Evolutionary conservation across 1,140 invertebrate species (phyloP).

Genomic region (Stegodyphus mimosarum): DNA sequence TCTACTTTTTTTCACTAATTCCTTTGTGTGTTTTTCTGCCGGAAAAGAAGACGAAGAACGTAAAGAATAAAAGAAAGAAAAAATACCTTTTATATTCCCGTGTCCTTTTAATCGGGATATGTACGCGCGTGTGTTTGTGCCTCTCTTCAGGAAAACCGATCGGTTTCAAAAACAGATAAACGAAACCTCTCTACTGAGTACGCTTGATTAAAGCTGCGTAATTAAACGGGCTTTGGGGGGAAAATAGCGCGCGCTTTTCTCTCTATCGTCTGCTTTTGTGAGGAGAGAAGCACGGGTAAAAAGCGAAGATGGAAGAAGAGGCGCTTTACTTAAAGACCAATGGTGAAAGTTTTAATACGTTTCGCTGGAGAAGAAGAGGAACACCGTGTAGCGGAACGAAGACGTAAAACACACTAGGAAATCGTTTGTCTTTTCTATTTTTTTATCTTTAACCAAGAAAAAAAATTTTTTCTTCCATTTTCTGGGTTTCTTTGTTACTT

Average conservation of each 20-base stretch:
- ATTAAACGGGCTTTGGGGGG: constrained; percentile 53
- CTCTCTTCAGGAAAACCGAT: constrained; percentile 19
- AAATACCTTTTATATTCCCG: constrained; percentile 38
- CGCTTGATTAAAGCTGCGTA: constrained; percentile 60
- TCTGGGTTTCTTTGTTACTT: constrained; percentile 29
- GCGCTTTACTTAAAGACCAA: constrained; percentile 58
- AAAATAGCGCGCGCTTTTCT: constrained; percentile 53
- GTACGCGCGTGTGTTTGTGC: constrained; percentile 47
- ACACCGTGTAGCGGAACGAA: constrained; percentile 53
- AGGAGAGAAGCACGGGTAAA: constrained; percentile 6
- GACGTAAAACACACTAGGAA: constrained; percentile 57
- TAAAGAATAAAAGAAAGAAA: constrained; percentile 21
- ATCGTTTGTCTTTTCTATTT: constrained; percentile 47
- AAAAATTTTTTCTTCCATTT: background rate
- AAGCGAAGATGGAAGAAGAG: constrained; percentile 27
- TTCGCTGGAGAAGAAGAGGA: constrained; percentile 42
- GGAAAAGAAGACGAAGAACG: constrained; percentile 19
- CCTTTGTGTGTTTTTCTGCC: constrained; percentile 55
- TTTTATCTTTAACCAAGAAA: constrained; percentile 16
- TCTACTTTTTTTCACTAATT: constrained; percentile 41
- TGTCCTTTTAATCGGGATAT: constrained; percentile 58
- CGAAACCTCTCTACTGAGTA: constrained; percentile 17
- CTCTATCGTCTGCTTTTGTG: constrained; percentile 50
- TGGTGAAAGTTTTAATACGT: constrained; percentile 60
- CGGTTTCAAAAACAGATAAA: constrained; percentile 60